A percentile compares a stretch with the other conserved stretches of the same genome.
phyloP scores from a whole-genome alignment of 2,113 vertebrate genomes.

The Martes martes region DNA sequence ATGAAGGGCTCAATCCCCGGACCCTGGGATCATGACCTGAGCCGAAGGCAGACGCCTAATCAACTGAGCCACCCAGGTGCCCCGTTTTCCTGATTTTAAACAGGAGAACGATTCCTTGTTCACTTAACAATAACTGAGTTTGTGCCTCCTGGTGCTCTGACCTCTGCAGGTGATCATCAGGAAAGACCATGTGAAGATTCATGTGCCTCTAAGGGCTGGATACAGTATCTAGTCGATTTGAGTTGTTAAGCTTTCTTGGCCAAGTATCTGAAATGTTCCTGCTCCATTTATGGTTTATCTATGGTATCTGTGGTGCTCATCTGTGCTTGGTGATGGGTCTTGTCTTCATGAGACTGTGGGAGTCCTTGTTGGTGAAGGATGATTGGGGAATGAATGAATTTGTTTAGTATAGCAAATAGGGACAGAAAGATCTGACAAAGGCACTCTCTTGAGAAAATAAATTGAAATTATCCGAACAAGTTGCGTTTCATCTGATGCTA shows the following conservation, averaged over 20 bases:
- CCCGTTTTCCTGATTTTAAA: background rate
- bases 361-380: background rate
- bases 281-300: background rate
- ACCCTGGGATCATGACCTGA: background rate
- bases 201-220: background rate
- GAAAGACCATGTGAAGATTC: background rate
- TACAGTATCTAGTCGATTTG: background rate
- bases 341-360: background rate
- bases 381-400: background rate
- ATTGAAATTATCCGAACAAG: slow-evolving; percentile 30
- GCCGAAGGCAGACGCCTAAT: background rate
- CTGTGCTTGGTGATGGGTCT: background rate
- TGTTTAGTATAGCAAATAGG: background rate
- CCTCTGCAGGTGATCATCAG: background rate
- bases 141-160: background rate
- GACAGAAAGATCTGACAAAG: background rate
- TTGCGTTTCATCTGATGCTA: slow-evolving; percentile 6
- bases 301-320: fast-evolving
- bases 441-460: background rate
- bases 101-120: background rate
- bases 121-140: background rate
- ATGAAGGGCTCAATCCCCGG: background rate
- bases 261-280: background rate
- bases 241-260: background rate
- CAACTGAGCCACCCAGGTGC: background rate